Evolutionary conservation across 2,888 invertebrate species (phyloP).

Genomic region (Idaea biselata): DNA sequence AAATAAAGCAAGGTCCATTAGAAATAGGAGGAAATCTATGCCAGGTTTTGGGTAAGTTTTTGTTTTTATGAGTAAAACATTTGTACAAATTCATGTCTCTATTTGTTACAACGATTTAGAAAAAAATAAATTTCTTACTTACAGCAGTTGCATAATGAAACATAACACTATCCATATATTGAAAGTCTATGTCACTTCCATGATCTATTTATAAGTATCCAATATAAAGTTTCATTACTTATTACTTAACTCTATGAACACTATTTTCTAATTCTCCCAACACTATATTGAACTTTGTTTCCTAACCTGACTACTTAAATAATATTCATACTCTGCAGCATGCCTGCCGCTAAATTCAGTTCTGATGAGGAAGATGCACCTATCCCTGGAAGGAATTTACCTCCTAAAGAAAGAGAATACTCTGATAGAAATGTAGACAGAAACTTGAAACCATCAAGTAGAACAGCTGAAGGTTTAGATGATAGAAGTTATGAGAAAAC

Average conservation of each 20-base stretch:
- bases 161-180: no score
- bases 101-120: no score
- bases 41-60: constrained; percentile 45
- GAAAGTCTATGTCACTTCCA: no score
- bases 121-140: no score
- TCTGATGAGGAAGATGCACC: constrained; percentile 53
- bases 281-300: no score
- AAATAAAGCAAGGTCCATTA: constrained; percentile 30
- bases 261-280: no score
- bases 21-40: constrained; percentile 55
- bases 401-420: constrained; percentile 26
- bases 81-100: no score
- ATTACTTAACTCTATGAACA: no score
- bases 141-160: no score
- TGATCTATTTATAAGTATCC: no score
- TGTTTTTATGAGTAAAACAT: constrained; percentile 1
- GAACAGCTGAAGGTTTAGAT: constrained; percentile 37
- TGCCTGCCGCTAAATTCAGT: constrained; percentile 38
- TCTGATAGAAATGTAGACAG: constrained; percentile 20
- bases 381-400: constrained; percentile 23
- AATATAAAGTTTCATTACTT: no score
- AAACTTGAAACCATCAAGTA: constrained; percentile 25
- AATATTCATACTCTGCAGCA: not conserved
- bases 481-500: constrained; percentile 36
- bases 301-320: no score